These are phyloP conservation scores for Crocodylus rhombifer DNA, from an alignment of 2,797 vertebrate species.

Conservation along the genomic window DNA sequence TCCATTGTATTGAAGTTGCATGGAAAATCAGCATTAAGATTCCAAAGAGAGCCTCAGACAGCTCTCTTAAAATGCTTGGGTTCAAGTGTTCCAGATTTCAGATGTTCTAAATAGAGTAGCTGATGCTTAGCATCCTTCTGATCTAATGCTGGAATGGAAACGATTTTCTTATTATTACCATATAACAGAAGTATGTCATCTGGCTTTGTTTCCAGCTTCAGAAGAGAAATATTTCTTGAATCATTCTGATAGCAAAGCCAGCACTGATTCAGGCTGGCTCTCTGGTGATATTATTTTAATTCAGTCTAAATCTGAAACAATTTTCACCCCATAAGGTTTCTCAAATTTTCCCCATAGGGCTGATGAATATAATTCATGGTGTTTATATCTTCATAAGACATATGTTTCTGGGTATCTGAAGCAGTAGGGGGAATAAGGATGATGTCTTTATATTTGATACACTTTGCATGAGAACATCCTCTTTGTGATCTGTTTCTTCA, in stretches of 20 bases:
- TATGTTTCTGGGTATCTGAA: background rate
- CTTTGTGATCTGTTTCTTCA: background rate
- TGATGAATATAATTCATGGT: background rate
- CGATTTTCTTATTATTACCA: background rate
- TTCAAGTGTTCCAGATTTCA: background rate
- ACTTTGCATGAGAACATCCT: background rate
- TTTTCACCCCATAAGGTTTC: background rate
- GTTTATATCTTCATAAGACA: background rate
- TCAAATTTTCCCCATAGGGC: background rate
- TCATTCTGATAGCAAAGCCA: background rate
- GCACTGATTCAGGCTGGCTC: background rate
- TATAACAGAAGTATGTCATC: background rate
- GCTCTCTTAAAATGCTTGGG: background rate
- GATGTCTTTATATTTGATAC: background rate
- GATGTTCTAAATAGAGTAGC: fast-evolving
- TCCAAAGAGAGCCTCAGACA: background rate
- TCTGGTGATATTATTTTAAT: background rate
- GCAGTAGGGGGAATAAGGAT: background rate
- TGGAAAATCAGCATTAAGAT: background rate
- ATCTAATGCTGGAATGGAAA: background rate
- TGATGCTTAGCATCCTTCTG: background rate
- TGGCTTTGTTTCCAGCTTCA: background rate
- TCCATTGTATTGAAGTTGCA: background rate
- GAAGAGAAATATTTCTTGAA: background rate
- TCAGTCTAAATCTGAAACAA: background rate